phyloP scores from a whole-genome alignment of 2,888 invertebrate species.

The Piscicola geometra region DNA sequence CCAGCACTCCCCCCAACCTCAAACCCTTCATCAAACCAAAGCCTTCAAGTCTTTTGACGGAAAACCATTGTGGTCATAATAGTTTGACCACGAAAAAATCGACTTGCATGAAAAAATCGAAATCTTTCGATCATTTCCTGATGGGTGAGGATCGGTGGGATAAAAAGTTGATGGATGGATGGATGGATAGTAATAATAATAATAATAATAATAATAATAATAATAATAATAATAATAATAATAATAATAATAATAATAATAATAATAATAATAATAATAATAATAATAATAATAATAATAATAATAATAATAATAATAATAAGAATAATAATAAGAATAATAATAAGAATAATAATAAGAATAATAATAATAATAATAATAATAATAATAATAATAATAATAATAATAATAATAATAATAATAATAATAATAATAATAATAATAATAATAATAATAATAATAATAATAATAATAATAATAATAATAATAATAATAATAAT shows the following conservation, averaged over 20 bases:
- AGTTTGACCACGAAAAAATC: too few species aligned
- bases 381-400: slow-evolving; percentile 5
- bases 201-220: slow-evolving; percentile 22
- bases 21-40: too few species aligned
- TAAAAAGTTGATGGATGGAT: too few species aligned
- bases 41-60: too few species aligned
- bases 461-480: slow-evolving; percentile 12
- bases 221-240: slow-evolving; percentile 17
- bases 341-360: slow-evolving; percentile 7
- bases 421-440: not conserved
- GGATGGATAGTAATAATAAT: slow-evolving; percentile 11
- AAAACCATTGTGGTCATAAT: too few species aligned
- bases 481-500: not conserved
- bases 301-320: slow-evolving; percentile 4
- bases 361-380: not conserved
- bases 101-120: too few species aligned
- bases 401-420: slow-evolving; percentile 20
- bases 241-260: slow-evolving; percentile 3
- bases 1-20: too few species aligned
- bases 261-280: slow-evolving; percentile 17
- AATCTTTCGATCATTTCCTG: too few species aligned
- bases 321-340: slow-evolving; percentile 1
- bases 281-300: slow-evolving; percentile 1
- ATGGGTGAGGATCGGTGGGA: too few species aligned
- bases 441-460: slow-evolving; percentile 1